Evolutionary conservation across 2,113 vertebrate genomes (phyloP).

Genomic region (Callospermophilus lateralis): DNA sequence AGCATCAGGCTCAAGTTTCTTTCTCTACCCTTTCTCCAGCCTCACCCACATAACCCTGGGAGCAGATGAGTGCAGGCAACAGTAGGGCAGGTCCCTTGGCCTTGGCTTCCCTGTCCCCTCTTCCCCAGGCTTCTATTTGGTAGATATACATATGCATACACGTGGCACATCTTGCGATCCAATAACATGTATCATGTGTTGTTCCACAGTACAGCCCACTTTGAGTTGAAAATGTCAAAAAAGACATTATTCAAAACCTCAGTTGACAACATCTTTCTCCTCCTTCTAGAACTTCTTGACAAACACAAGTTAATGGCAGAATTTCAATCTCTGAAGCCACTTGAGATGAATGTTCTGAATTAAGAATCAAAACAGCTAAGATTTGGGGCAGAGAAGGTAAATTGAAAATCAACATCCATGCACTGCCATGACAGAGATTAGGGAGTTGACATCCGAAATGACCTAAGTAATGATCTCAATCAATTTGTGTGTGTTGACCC

Average conservation of each 20-base stretch:
- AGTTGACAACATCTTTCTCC: slow-evolving; percentile 46
- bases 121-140: neutral
- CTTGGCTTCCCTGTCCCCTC: neutral
- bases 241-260: slow-evolving; percentile 61
- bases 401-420: slow-evolving; percentile 62
- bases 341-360: slow-evolving; percentile 72
- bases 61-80: fast-evolving
- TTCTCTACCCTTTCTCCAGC: neutral
- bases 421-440: neutral
- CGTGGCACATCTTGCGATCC: neutral
- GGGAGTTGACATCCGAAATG: neutral
- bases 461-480: neutral
- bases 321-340: slow-evolving; percentile 52
- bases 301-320: slow-evolving; percentile 40
- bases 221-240: slow-evolving; percentile 59
- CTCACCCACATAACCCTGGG: neutral
- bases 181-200: neutral
- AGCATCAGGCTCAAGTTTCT: neutral
- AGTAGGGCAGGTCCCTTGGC: fast-evolving
- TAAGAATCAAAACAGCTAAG: slow-evolving; percentile 63
- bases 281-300: slow-evolving; percentile 24
- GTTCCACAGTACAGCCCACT: neutral
- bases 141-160: neutral
- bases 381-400: slow-evolving; percentile 60
- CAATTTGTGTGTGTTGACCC: neutral